Evolutionary conservation across 2,797 vertebrate species (phyloP).

Genomic region (Nyctibius grandis): DNA sequence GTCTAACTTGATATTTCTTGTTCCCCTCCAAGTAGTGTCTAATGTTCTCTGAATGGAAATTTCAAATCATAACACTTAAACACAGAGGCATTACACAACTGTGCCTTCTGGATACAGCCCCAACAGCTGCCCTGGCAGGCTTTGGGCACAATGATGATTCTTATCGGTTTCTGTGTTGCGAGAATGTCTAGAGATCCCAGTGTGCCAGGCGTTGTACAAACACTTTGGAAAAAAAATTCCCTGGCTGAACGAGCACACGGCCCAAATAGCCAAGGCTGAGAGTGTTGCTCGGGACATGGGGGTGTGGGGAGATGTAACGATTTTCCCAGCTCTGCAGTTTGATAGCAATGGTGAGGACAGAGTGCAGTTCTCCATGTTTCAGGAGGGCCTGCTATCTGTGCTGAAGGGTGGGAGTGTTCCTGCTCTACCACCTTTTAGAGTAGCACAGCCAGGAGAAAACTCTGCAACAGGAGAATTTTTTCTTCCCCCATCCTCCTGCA

Average conservation of each 20-base stretch:
- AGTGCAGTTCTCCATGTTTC: not conserved
- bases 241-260: rapidly evolving
- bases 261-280: not conserved
- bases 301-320: not conserved
- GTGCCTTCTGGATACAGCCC: not conserved
- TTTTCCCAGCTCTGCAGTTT: not conserved
- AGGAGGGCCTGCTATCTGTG: not conserved
- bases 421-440: not conserved
- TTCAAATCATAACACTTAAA: not conserved
- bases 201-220: not conserved
- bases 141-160: not conserved
- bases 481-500: not conserved
- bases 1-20: not conserved
- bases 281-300: rapidly evolving
- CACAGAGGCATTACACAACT: not conserved
- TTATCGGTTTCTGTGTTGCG: not conserved
- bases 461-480: not conserved
- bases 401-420: not conserved
- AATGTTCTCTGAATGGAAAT: not conserved
- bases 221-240: not conserved
- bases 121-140: not conserved
- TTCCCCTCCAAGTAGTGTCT: not conserved
- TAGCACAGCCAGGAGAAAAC: not conserved
- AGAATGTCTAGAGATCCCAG: not conserved
- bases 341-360: not conserved